A percentile compares a stretch with the other conserved stretches of the same genome.
Conservation (phyloP, 2,113 vertebrate genomes). For the Colinus virginianus region DNA sequence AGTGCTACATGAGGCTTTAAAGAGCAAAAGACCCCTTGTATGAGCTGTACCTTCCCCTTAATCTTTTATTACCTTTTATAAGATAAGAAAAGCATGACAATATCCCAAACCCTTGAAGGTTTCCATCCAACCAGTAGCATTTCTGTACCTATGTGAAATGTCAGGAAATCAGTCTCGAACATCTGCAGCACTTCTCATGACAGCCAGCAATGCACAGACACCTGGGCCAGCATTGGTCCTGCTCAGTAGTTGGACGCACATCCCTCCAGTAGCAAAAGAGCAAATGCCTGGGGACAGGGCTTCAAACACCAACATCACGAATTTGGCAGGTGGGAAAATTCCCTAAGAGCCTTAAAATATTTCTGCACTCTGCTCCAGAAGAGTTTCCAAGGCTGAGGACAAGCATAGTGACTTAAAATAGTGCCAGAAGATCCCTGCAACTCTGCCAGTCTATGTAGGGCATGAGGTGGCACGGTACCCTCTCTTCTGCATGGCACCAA, state of each 20-base stretch:
- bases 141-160: neutral
- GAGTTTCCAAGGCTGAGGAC: neutral
- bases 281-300: neutral
- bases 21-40: neutral
- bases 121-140: neutral
- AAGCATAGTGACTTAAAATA: neutral
- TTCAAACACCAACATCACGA: neutral
- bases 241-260: neutral
- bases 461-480: accelerated
- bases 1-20: neutral
- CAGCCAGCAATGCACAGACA: neutral
- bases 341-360: neutral
- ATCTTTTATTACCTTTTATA: neutral
- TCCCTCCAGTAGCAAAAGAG: neutral
- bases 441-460: neutral
- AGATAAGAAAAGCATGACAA: neutral
- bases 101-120: neutral
- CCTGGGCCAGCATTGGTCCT: neutral
- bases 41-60: neutral
- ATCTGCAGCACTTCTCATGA: neutral
- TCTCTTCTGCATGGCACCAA: neutral
- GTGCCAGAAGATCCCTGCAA: neutral
- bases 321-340: neutral
- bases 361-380: neutral
- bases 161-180: neutral